These are phyloP conservation scores for Ailurus styani DNA, from an alignment of 2,113 vertebrate species.

Conservation along the genomic window DNA sequence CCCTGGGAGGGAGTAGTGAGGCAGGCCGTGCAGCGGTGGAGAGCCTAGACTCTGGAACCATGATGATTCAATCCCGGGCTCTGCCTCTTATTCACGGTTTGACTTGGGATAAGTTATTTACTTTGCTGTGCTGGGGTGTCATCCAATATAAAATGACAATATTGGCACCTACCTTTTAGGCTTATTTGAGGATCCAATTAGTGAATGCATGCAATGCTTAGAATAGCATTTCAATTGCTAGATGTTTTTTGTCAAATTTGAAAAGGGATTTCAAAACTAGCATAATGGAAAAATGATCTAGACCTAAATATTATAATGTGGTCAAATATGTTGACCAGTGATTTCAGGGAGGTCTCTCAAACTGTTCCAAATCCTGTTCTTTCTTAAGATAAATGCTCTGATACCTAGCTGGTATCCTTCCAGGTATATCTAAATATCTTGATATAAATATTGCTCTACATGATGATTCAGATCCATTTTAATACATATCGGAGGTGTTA, in stretches of 20 bases:
- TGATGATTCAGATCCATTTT: neutral
- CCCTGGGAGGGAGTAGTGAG: neutral
- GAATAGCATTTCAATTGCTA: neutral
- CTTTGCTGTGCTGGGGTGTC: neutral
- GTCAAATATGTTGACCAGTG: neutral
- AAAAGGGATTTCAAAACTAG: neutral
- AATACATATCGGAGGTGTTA: neutral
- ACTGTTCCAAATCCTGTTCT: neutral
- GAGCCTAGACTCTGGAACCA: neutral
- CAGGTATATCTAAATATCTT: neutral
- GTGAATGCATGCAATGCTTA: neutral
- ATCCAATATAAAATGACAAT: accelerated
- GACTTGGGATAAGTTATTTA: neutral
- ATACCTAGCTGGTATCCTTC: neutral
- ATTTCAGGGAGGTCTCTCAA: neutral
- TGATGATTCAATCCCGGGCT: neutral
- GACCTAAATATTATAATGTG: neutral
- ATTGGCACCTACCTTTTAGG: neutral
- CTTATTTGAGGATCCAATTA: neutral
- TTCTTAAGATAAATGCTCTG: neutral
- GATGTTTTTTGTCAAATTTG: neutral
- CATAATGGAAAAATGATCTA: neutral
- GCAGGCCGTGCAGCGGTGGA: neutral
- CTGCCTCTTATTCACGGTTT: neutral
- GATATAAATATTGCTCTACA: neutral